These are phyloP conservation scores for zebrafish (Danio rerio) DNA, from an alignment of 2,113 vertebrate species.

Conservation along the genomic window DNA sequence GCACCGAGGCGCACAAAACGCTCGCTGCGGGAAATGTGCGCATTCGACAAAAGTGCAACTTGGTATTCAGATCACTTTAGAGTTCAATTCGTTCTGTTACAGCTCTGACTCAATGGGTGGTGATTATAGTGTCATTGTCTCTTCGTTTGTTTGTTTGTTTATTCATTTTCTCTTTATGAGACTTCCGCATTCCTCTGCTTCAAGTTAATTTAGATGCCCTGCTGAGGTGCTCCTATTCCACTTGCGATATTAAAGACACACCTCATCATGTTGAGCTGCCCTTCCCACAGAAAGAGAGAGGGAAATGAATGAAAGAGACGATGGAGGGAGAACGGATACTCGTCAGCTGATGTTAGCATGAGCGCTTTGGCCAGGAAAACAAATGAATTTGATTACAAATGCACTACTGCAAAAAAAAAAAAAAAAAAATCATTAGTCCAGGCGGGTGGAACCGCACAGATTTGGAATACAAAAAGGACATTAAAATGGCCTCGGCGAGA, in stretches of 20 bases:
- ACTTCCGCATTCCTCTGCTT: slow-evolving; percentile 27
- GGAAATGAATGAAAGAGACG: not conserved
- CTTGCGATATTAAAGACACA: slow-evolving; percentile 35
- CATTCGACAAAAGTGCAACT: slow-evolving; percentile 16
- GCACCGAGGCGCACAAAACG: not conserved
- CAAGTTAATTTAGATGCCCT: slow-evolving; percentile 25
- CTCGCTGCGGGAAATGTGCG: slow-evolving; percentile 2
- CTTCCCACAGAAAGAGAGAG: slow-evolving; percentile 6
- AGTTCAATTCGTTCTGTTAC: slow-evolving; percentile 27
- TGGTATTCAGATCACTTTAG: slow-evolving; percentile 34
- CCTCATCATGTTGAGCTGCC: slow-evolving; percentile 29
- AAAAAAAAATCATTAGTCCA: slow-evolving; percentile 84
- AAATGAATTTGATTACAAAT: slow-evolving; percentile 90
- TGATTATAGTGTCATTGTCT: slow-evolving; percentile 69
- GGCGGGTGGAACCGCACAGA: slow-evolving; percentile 78
- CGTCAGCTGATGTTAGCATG: slow-evolving; percentile 70
- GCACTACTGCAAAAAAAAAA: slow-evolving; percentile 71
- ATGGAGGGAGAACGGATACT: slow-evolving; percentile 36
- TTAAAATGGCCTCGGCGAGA: slow-evolving; percentile 78
- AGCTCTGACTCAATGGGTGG: slow-evolving; percentile 17
- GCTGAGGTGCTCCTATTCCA: slow-evolving; percentile 14
- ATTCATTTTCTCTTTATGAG: slow-evolving; percentile 53
- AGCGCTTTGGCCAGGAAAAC: slow-evolving; percentile 81
- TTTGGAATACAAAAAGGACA: slow-evolving; percentile 78
- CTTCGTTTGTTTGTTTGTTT: slow-evolving; percentile 60